These are phyloP conservation scores for Eristalis tenax DNA, from an alignment of 2,888 invertebrate species.

Conservation along the genomic window DNA sequence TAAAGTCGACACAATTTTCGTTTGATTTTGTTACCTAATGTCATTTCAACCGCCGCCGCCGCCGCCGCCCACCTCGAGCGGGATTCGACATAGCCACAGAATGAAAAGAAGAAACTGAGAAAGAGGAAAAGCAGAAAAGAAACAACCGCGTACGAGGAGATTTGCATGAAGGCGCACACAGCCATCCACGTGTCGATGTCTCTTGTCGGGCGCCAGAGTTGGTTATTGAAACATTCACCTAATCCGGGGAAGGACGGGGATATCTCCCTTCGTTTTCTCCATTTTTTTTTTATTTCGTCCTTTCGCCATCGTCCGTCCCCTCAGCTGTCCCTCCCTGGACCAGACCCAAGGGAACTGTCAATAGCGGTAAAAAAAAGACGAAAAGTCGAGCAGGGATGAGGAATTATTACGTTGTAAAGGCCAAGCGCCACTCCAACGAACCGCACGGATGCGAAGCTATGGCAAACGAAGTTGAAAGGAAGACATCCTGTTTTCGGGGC, in stretches of 20 bases:
- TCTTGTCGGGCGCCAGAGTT: not conserved
- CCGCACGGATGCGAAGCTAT: conserved; percentile 24
- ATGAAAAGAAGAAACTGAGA: too few species aligned
- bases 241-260: not conserved
- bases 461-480: not conserved
- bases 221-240: not conserved
- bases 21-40: conserved; percentile 65
- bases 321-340: not conserved
- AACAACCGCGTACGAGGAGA: too few species aligned
- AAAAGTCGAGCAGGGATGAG: not conserved
- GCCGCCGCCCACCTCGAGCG: not conserved
- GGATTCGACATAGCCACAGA: not conserved
- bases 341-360: conserved; percentile 35
- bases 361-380: conserved; percentile 24
- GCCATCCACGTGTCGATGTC: not conserved
- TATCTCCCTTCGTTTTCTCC: not conserved
- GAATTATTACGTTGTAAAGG: not conserved
- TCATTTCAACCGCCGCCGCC: conserved; percentile 9
- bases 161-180: conserved; percentile 15
- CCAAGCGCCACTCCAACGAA: not conserved
- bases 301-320: not conserved
- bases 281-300: conserved; percentile 16
- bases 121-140: too few species aligned
- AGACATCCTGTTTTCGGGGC: conserved; percentile 1
- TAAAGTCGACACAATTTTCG: conserved; percentile 58